Conservation (phyloP, 2,888 invertebrate genomes). For the Hemaris fuciformis region DNA sequence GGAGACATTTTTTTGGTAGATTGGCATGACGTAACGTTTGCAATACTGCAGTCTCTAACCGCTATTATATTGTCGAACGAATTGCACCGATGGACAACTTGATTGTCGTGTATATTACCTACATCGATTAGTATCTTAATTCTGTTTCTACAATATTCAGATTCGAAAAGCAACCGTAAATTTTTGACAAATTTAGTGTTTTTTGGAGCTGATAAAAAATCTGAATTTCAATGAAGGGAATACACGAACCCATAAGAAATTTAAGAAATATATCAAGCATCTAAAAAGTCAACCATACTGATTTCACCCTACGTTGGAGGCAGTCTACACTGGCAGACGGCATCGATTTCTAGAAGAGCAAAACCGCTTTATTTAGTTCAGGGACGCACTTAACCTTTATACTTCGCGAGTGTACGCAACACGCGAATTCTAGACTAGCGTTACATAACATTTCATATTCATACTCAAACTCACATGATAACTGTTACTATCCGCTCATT, state of each 20-base stretch:
- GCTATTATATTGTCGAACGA: neutral
- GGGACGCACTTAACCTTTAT: slow-evolving; percentile 29
- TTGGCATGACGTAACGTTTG: neutral
- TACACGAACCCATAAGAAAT: neutral
- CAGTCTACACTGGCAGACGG: slow-evolving; percentile 15
- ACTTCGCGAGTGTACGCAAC: slow-evolving; percentile 18
- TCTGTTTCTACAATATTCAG: neutral
- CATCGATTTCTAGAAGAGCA: slow-evolving; percentile 41
- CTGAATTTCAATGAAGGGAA: neutral
- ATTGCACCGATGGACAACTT: too few species aligned
- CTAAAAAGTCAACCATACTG: neutral
- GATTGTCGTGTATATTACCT: neutral
- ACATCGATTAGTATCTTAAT: neutral
- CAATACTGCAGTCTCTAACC: neutral
- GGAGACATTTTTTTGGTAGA: neutral
- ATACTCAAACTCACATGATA: neutral
- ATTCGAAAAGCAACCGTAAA: too few species aligned
- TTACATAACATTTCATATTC: slow-evolving; percentile 17
- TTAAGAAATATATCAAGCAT: neutral
- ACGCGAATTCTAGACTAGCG: slow-evolving; percentile 22
- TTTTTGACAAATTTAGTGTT: too few species aligned
- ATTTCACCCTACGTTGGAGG: slow-evolving; percentile 4
- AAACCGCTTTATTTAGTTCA: slow-evolving; percentile 33
- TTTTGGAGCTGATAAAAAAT: too few species aligned
- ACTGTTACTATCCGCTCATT: neutral